Evolutionary conservation across 2,888 invertebrate species (phyloP).

Genomic region (Euclidia mi): DNA sequence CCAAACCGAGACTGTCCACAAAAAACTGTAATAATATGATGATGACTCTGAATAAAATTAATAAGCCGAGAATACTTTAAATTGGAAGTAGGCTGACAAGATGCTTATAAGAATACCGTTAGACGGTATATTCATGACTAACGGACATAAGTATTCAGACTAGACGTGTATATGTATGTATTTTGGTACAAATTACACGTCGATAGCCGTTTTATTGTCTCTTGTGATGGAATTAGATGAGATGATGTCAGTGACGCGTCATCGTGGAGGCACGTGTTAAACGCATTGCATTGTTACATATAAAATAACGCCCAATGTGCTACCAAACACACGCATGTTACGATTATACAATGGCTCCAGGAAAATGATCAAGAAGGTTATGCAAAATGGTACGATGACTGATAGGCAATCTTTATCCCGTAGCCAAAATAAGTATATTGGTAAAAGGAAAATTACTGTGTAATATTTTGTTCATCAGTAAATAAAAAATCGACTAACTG

Average conservation of each 20-base stretch:
- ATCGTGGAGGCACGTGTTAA: slow-evolving; percentile 26
- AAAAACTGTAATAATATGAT: slow-evolving; percentile 19
- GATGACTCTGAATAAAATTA: slow-evolving; percentile 23
- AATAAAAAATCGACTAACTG: slow-evolving; percentile 7
- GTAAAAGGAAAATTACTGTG: slow-evolving; percentile 6
- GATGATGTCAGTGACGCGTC: slow-evolving; percentile 40
- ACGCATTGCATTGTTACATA: slow-evolving; percentile 26
- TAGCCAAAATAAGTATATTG: too few species aligned
- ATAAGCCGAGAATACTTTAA: slow-evolving; percentile 28
- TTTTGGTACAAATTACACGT: slow-evolving; percentile 29
- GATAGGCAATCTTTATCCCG: too few species aligned
- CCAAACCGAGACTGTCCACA: slow-evolving; percentile 9
- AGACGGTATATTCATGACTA: slow-evolving; percentile 37
- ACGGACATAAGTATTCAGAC: slow-evolving; percentile 27
- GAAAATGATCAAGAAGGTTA: too few species aligned
- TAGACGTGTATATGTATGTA: slow-evolving; percentile 24
- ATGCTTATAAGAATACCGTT: slow-evolving; percentile 50
- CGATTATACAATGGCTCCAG: background rate
- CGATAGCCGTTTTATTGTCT: slow-evolving; percentile 31
- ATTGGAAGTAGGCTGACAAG: slow-evolving; percentile 47
- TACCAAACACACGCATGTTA: background rate
- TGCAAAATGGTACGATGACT: too few species aligned
- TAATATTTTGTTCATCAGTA: background rate
- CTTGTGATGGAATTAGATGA: slow-evolving; percentile 30
- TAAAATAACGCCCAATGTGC: slow-evolving; percentile 9